Conservation (phyloP, 2,888 invertebrate genomes). For the Drosophila crucigera region DNA sequence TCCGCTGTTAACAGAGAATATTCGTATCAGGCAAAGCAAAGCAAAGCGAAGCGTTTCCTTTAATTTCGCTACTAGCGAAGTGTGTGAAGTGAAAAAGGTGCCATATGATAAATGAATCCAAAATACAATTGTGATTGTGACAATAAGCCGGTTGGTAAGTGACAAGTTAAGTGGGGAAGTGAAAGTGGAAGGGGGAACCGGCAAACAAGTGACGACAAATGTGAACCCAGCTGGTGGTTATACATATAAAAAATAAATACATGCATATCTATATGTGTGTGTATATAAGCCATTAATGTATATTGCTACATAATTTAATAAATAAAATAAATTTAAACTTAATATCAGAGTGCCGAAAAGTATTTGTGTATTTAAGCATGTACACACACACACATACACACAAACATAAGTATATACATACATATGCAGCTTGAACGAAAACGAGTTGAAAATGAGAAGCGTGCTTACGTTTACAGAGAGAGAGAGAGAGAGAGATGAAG, state of each 20-base stretch:
- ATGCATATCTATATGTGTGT: conserved; percentile 1
- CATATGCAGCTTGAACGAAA: conserved; percentile 20
- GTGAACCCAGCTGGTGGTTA: conserved; percentile 28
- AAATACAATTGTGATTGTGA: conserved; percentile 40
- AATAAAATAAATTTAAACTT: conserved; percentile 22
- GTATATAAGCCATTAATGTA: neutral
- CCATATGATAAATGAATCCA: conserved; percentile 54
- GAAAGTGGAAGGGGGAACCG: conserved; percentile 30
- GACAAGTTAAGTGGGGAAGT: conserved; percentile 7
- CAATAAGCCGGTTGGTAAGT: conserved; percentile 61
- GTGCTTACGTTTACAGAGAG: conserved; percentile 46
- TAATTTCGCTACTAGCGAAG: conserved; percentile 39
- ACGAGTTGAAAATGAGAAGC: conserved; percentile 39
- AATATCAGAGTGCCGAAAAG: conserved; percentile 14
- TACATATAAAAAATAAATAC: conserved; percentile 21
- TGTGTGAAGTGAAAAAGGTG: conserved; percentile 36
- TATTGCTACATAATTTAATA: conserved; percentile 19
- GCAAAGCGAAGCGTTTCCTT: conserved; percentile 16
- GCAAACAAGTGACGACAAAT: conserved; percentile 49
- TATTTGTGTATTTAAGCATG: conserved; percentile 7
- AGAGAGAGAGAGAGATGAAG: conserved; percentile 28
- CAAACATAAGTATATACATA: conserved; percentile 6
- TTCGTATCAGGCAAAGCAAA: conserved; percentile 29
- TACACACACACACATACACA: conserved; percentile 1
- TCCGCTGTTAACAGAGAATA: conserved; percentile 19